phyloP scores from a whole-genome alignment of 2,888 invertebrate genomes.

The Drosophila trichaetosa region DNA sequence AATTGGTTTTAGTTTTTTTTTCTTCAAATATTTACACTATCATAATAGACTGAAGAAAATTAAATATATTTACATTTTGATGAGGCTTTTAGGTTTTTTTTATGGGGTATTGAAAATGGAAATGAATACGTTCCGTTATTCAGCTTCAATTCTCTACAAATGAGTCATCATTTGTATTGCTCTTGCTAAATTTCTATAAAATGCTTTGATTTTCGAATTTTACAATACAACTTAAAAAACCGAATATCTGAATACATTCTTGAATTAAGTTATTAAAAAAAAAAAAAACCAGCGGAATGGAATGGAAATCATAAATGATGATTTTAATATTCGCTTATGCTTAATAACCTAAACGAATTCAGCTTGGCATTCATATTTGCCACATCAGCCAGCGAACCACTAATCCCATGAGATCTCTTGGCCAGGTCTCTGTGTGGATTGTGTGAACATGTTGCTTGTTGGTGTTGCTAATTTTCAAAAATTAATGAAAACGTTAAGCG shows the following conservation, averaged over 20 bases:
- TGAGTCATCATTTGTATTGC: background rate
- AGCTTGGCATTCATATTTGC: constrained; percentile 64
- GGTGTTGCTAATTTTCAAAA: constrained; percentile 35
- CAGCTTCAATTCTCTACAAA: background rate
- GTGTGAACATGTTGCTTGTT: background rate
- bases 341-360: constrained; percentile 70
- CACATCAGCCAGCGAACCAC: background rate
- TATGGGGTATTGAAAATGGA: background rate
- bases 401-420: constrained; percentile 6
- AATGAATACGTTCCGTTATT: constrained; percentile 10
- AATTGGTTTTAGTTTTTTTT: background rate
- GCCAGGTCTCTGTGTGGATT: constrained; percentile 9
- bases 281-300: background rate
- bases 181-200: background rate
- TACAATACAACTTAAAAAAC: background rate
- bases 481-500: constrained; percentile 73
- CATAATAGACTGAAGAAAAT: background rate
- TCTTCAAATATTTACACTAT: background rate
- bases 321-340: constrained; percentile 66
- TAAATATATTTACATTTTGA: background rate
- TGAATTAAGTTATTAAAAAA: background rate
- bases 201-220: background rate
- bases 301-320: constrained; percentile 59
- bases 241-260: background rate
- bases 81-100: background rate